Conservation (phyloP, 2,797 vertebrate genomes). For the Todus mexicanus region DNA sequence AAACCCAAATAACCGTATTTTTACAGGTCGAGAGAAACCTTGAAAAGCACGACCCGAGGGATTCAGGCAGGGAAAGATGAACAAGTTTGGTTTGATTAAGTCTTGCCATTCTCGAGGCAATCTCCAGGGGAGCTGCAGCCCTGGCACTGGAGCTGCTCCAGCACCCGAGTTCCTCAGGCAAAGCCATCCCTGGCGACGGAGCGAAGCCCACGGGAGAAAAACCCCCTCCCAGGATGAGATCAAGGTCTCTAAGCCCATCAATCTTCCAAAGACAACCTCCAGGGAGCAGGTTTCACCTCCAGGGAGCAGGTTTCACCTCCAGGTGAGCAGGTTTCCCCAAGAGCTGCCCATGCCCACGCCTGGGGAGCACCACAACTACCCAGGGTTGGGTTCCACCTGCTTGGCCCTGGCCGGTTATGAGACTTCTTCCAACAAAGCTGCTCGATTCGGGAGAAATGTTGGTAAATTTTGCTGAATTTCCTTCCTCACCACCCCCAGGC, state of each 20-base stretch:
- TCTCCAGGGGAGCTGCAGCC: neutral
- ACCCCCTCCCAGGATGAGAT: neutral
- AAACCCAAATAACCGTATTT: neutral
- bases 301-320: neutral
- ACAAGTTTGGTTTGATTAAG: neutral
- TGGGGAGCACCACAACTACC: neutral
- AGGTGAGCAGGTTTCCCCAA: neutral
- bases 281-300: neutral
- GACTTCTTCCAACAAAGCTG: neutral
- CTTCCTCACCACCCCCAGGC: neutral
- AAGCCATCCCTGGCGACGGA: neutral
- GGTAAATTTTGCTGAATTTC: neutral
- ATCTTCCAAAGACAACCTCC: neutral
- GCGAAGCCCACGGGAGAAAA: neutral
- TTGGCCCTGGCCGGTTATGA: neutral
- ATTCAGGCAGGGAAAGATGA: neutral
- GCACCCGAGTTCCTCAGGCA: neutral
- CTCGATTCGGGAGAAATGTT: neutral
- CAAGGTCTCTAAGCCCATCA: neutral
- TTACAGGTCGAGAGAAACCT: neutral
- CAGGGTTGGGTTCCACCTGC: neutral
- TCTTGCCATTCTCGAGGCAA: accelerated
- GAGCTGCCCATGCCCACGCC: neutral
- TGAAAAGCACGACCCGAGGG: neutral
- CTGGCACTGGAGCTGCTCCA: neutral